Evolutionary conservation across 1,140 invertebrate species (phyloP).

Genomic region (Halotydeus destructor): DNA sequence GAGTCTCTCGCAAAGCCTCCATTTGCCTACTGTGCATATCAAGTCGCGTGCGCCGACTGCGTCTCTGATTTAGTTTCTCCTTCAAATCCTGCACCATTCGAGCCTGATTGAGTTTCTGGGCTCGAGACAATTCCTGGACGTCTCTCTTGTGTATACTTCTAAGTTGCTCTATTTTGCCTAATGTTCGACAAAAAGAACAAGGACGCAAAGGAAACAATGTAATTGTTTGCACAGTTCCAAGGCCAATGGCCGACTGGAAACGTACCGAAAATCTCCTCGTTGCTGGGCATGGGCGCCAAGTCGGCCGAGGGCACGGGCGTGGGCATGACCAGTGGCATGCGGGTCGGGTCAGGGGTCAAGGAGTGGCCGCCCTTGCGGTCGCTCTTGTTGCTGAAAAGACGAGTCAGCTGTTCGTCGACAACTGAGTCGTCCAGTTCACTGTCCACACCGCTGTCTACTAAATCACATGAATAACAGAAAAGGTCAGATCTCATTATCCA

Average conservation of each 20-base stretch:
- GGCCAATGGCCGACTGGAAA: background rate
- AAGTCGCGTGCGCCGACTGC: constrained; percentile 16
- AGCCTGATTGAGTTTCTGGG: constrained; percentile 23
- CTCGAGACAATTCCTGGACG: constrained; percentile 22
- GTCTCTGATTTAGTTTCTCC: constrained; percentile 21
- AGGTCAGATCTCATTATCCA: background rate
- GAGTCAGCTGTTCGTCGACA: constrained; percentile 18
- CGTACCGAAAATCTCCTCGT: constrained; percentile 27
- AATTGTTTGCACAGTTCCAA: constrained; percentile 1
- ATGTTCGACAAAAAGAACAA: background rate
- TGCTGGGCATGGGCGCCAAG: constrained; percentile 23
- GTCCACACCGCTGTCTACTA: constrained; percentile 15
- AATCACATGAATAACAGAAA: background rate
- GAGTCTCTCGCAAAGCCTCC: constrained; percentile 13
- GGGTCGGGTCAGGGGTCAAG: constrained; percentile 9
- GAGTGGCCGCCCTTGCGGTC: constrained; percentile 9
- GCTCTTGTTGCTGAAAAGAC: constrained; percentile 14
- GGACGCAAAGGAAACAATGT: background rate
- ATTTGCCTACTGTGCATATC: constrained; percentile 16
- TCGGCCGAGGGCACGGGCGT: constrained; percentile 21
- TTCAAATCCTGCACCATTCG: constrained; percentile 24
- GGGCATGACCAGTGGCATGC: constrained; percentile 9
- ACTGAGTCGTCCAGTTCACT: constrained; percentile 17
- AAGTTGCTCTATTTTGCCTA: constrained; percentile 24
- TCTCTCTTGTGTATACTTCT: constrained; percentile 23